Evolutionary conservation across 53 echinoderm and acorn worm species (phyloP), one percentile per base, ranked within the genome.

Genomic region (Mesocentrotus franciscanus): DNA sequence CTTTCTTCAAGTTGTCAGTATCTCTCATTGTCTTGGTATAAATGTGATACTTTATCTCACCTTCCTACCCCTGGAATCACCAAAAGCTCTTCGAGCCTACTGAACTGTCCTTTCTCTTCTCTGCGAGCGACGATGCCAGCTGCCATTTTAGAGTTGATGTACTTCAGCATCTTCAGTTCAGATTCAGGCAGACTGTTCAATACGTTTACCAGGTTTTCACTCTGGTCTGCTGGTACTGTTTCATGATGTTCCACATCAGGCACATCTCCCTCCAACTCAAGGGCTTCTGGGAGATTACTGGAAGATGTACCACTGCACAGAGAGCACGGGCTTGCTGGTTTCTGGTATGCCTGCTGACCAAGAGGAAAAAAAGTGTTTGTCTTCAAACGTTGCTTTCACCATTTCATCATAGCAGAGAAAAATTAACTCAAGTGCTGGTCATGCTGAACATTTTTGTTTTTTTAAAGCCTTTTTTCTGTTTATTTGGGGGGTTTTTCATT

Each of bases 51-150:
- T 15, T 56, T n/a, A 61, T 26, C 85, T 56, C 94, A 95, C 79
- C 91, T 83, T 24, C 97, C 97, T 72, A 98, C 93, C 1, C 97
- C 97, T 22, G 95, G 96, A 14, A 98, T 95, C 17, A 39, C 33
- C 60, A 97, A 61, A 16, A 98, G 70, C 56, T 97, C 97, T n/a
- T 78, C 78, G 9, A 96, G 34, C 0, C 60, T 89, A 0, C 79
- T 13, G 56, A 96, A 97, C 18, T 95, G 92, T 56, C 98, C 98
- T 24, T 94, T 68, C 16, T 90, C 72, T 55, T 96, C 97, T 60
- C 98, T 95, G 92, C 97, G 95, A 59, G 89, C 75, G 9, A 94
- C 56, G 32, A 98, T 97, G 8, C 78, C 66, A 57, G 61, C 39
- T 9, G 96, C 95, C 16, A 95, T 90, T 32, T 78, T 87, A 35